Percentiles rank a stretch among this genome's conserved stretches.
Evolutionary conservation across 1,140 invertebrate genomes (phyloP).

Genomic region (Marisa cornuarietis): DNA sequence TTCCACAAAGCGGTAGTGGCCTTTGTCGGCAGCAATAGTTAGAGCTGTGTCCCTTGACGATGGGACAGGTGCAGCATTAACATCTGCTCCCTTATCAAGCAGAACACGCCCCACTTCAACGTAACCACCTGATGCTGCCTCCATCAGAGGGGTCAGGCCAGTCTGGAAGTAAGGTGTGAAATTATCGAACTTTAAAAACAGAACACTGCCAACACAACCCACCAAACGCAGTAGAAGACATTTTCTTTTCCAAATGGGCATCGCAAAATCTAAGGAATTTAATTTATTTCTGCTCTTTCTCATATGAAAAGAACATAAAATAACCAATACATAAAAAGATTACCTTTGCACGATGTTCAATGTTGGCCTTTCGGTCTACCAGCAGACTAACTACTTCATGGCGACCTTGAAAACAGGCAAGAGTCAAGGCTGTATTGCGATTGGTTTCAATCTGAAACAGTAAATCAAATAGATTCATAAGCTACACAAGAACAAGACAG

Average conservation of each 20-base stretch:
- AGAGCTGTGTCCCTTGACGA: conserved; percentile 97
- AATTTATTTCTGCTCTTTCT: background rate
- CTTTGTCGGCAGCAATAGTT: conserved; percentile 99
- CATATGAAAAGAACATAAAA: background rate
- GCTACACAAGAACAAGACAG: no score
- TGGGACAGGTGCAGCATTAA: conserved; percentile 97
- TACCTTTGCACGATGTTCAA: conserved; percentile 97
- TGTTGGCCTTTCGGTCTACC: conserved; percentile 96
- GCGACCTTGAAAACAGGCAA: conserved; percentile 99
- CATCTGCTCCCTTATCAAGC: conserved; percentile 96
- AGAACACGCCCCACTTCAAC: conserved; percentile 97
- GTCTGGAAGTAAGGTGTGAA: conserved; percentile 71
- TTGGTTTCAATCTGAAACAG: conserved; percentile 95
- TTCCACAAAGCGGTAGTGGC: conserved; percentile 96
- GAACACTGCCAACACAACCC: background rate
- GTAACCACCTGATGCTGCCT: conserved; percentile 98
- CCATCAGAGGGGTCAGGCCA: conserved; percentile 98
- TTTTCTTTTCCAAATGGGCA: background rate
- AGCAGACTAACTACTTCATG: conserved; percentile 97
- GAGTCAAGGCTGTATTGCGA: conserved; percentile 96
- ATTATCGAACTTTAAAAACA: background rate
- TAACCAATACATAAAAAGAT: conserved; percentile 9
- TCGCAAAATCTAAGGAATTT: background rate
- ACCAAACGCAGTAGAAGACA: no score
- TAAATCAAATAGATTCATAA: no score